These are phyloP conservation scores for Tribolium castaneum DNA, from an alignment of 1,140 invertebrate genomes.

Conservation along the genomic window DNA sequence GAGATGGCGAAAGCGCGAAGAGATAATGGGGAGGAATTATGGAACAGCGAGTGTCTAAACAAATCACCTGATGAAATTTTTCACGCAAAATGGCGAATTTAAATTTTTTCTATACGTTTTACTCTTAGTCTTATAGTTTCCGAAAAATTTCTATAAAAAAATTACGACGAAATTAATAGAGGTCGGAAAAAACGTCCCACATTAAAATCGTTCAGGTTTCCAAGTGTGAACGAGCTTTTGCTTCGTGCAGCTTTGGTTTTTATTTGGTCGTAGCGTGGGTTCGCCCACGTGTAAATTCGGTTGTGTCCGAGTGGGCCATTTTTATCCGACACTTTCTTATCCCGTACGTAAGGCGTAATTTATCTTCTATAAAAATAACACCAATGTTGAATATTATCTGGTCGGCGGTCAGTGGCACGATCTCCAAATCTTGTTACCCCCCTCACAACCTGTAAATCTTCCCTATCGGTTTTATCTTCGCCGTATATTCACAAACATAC, in stretches of 20 bases:
- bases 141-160: no score
- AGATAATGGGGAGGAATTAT: not conserved
- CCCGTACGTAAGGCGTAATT: constrained; percentile 12
- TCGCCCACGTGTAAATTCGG: constrained; percentile 20
- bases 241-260: not conserved
- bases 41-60: not conserved
- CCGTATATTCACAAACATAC: not conserved
- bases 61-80: not conserved
- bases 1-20: not conserved
- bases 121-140: no score
- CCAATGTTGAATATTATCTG: constrained; percentile 30
- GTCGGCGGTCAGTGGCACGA: constrained; percentile 2
- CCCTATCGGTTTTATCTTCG: constrained; percentile 16
- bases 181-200: no score
- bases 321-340: constrained; percentile 28
- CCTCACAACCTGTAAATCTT: constrained; percentile 3
- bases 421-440: constrained; percentile 27
- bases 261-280: not conserved
- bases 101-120: no score
- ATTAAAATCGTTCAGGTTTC: no score
- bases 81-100: no score
- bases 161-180: no score
- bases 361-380: constrained; percentile 33
- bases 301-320: constrained; percentile 20
- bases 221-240: no score